Evolutionary conservation across 23 tunicate genomes (phyloP).

Genomic region (Ascidia mentula): DNA sequence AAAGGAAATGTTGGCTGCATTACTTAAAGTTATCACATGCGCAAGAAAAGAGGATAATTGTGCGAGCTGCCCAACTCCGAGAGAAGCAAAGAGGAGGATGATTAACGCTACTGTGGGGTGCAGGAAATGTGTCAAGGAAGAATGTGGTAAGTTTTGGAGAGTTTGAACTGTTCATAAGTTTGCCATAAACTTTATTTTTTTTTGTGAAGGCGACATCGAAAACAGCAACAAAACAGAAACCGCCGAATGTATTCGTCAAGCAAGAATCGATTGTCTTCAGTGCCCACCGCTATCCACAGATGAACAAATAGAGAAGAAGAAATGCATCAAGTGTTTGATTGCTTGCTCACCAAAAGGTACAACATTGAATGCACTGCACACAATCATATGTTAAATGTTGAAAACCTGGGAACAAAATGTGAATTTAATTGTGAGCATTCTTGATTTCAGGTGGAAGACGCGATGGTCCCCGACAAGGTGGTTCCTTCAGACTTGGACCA

Average conservation of each 20-base stretch:
- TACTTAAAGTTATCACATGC: neutral
- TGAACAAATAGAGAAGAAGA: neutral
- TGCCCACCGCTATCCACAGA: neutral
- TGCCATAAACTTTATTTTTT: neutral
- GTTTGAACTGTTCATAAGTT: neutral
- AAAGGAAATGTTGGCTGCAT: neutral
- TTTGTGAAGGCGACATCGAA: neutral
- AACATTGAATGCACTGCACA: too few species aligned
- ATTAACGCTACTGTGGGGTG: neutral
- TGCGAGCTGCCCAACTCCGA: neutral
- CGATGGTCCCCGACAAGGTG: too few species aligned
- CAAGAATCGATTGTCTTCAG: slow-evolving; percentile 16
- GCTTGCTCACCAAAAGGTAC: neutral
- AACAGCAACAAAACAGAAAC: neutral
- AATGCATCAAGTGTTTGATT: neutral
- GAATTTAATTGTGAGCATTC: too few species aligned
- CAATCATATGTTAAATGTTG: too few species aligned
- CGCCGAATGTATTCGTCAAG: slow-evolving; percentile 13
- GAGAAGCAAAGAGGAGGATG: neutral
- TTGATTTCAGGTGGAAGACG: too few species aligned
- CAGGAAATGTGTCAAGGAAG: neutral
- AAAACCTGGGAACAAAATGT: too few species aligned
- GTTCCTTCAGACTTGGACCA: too few species aligned
- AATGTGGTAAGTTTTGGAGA: neutral
- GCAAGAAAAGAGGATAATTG: neutral